A percentile compares a stretch with the other conserved stretches of the same genome.
These are phyloP conservation scores for Leptodactylus fuscus DNA, from an alignment of 2,113 vertebrate genomes.

Conservation along the genomic window DNA sequence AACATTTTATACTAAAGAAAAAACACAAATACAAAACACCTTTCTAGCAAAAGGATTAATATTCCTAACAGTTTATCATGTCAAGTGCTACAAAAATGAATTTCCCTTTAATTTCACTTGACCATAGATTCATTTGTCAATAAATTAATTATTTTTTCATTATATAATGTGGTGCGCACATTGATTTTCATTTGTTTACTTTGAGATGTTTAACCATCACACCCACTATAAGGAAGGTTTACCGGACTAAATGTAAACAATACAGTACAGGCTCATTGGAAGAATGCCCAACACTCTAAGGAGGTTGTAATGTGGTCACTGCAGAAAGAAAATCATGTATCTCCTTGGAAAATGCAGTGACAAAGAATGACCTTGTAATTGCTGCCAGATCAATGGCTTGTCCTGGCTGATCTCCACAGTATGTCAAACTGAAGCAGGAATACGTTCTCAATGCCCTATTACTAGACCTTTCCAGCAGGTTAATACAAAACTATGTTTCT, in stretches of 20 bases:
- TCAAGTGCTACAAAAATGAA: no score
- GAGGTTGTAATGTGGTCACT: constrained; percentile 16
- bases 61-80: no score
- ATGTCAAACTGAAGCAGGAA: constrained; percentile 60
- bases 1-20: no score
- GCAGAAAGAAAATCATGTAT: constrained; percentile 35
- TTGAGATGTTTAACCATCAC: constrained; percentile 5
- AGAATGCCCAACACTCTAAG: constrained; percentile 40
- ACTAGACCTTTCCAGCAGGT: constrained; percentile 50
- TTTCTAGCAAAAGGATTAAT: no score
- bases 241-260: not conserved
- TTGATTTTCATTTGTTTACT: constrained; percentile 33
- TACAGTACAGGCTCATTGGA: constrained; percentile 17
- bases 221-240: constrained; percentile 24
- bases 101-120: no score
- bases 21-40: no score
- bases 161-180: not conserved
- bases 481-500: constrained; percentile 56
- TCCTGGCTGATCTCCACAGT: constrained; percentile 61
- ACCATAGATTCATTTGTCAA: no score
- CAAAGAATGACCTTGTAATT: constrained; percentile 64
- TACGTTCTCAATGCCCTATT: constrained; percentile 52
- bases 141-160: no score
- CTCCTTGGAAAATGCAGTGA: constrained; percentile 32
- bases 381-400: constrained; percentile 65